Evolutionary conservation across 2,113 vertebrate species (phyloP), one percentile per base, ranked within the genome.

Genomic region (Pollachius pollachius): DNA sequence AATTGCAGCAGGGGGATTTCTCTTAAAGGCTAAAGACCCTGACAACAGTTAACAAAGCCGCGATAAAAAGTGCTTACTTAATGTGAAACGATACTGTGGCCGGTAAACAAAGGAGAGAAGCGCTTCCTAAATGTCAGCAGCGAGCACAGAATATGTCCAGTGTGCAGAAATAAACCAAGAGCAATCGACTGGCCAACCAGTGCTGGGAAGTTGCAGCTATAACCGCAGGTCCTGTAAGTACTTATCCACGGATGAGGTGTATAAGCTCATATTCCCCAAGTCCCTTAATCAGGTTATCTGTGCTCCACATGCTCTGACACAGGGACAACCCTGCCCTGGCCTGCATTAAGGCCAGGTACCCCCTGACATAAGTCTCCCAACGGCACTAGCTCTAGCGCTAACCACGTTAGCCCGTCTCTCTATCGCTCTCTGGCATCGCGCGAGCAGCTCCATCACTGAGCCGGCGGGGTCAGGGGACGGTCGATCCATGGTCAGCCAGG

Each of bases 351-450:
- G 92, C 93, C 90, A 92, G 90, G 91, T 91, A 88, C 4, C 30
- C 30, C 88, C 78, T 73, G 78, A 79, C 91, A 95, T 96, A 93
- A 91, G 94, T 96, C 93, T 94, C 92, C 93, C 92, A 94, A 94
- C 95, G 94, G 94, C 90, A 88, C 80, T 12, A 91, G 89, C 79
- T 4, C 87, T 95, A 91, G 89, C 79, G 30, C 87, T 95, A 95
- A 95, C 92, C 93, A 91, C 93, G 93, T 96, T 95, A 96, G 90
- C 89, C 92, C n/a, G n/a, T 93, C 92, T 89, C 90, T 75, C 75
- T 76, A 77, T 77, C 65, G 64, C 68, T 58, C 82, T 83, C 83
- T 81, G 81, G 30, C 71, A 75, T 73, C 69, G 13, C 30, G 34
- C 27, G 59, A 57, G 65, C 69, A 67, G 72, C 70, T 80, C 81